Conservation (phyloP, 2,888 invertebrate genomes). For the Cephus runcator region DNA sequence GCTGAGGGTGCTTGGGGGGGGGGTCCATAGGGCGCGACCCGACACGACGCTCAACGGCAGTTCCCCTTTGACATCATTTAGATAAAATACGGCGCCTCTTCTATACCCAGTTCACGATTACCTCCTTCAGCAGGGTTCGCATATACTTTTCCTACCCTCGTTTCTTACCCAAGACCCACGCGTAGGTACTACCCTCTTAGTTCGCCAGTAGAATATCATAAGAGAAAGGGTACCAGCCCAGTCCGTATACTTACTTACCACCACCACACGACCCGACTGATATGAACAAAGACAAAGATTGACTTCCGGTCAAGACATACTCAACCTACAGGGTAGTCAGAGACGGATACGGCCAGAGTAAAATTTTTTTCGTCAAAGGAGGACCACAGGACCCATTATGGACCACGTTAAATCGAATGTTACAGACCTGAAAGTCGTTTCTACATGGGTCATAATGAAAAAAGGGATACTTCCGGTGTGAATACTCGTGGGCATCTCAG, state of each 20-base stretch:
- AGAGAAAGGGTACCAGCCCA: constrained; percentile 19
- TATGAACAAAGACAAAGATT: background rate
- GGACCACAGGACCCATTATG: background rate
- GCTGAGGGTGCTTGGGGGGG: constrained; percentile 20
- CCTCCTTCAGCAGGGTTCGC: constrained; percentile 23
- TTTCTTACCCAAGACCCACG: constrained; percentile 20
- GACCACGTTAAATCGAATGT: background rate
- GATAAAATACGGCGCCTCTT: constrained; percentile 52
- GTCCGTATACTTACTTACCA: background rate
- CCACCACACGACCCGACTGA: background rate
- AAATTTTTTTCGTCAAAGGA: background rate
- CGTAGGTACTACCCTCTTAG: constrained; percentile 14
- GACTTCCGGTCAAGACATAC: background rate
- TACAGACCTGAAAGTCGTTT: background rate
- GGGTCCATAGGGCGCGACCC: constrained; percentile 37
- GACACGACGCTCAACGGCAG: constrained; percentile 33
- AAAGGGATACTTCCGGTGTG: background rate
- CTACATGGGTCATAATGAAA: background rate
- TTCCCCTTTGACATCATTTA: constrained; percentile 59
- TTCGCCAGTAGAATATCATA: constrained; percentile 39
- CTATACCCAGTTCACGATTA: constrained; percentile 35
- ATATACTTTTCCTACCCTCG: constrained; percentile 9
- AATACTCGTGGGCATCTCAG: background rate
- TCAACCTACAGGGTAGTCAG: background rate
- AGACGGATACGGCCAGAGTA: background rate